Evolutionary conservation across 2,113 vertebrate species (phyloP).

Genomic region (Poeciliopsis prolifica): DNA sequence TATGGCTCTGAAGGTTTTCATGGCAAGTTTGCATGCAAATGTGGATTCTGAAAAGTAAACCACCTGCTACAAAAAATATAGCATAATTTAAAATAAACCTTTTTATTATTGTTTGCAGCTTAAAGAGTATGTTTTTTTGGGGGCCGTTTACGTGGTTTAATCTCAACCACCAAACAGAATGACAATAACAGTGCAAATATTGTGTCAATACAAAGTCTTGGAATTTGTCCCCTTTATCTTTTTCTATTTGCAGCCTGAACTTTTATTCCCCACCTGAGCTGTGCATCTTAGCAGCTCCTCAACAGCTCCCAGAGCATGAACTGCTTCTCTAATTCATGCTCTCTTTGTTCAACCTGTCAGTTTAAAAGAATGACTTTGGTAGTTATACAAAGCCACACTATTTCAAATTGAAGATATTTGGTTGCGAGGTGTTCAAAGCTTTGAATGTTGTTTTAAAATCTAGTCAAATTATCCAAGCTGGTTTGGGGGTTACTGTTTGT

Average conservation of each 20-base stretch:
- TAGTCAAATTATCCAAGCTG: neutral
- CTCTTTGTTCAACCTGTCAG: neutral
- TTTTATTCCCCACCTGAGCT: neutral
- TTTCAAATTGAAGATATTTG: neutral
- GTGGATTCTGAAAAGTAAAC: neutral
- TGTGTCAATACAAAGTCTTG: neutral
- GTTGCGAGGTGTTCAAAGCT: neutral
- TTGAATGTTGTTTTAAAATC: neutral
- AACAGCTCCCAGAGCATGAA: no score
- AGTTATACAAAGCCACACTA: neutral
- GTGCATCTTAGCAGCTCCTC: no score
- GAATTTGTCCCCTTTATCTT: neutral
- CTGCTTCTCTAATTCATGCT: no score
- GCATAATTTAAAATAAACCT: no score
- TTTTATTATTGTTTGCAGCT: neutral
- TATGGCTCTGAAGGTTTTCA: neutral
- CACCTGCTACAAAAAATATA: neutral
- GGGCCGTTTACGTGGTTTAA: neutral
- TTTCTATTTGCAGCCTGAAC: neutral
- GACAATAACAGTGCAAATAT: neutral
- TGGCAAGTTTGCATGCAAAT: neutral
- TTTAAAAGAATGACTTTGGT: neutral
- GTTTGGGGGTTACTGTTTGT: neutral
- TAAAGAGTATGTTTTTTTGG: neutral
- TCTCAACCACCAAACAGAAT: neutral